Percentiles rank a stretch among this genome's conserved stretches.
Evolutionary conservation across 2,888 invertebrate species (phyloP).

Genomic region (Monoplex corrugatus): DNA sequence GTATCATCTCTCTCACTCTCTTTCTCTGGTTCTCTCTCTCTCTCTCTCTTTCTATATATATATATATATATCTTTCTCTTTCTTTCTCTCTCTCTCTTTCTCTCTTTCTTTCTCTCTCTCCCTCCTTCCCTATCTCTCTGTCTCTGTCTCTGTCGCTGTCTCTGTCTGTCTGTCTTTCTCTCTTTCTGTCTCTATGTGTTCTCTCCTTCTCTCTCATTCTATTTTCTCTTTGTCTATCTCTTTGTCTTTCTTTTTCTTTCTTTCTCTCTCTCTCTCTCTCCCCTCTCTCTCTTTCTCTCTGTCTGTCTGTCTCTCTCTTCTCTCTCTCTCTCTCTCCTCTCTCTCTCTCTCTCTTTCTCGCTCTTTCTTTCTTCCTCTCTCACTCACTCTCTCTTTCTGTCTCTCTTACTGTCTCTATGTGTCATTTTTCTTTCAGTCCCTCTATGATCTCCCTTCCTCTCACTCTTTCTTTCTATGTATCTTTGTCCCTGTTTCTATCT

Average conservation of each 20-base stretch:
- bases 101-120: background rate
- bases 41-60: no score
- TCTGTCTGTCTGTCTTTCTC: background rate
- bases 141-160: no score
- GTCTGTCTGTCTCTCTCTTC: no score
- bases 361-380: background rate
- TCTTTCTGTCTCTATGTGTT: background rate
- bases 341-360: background rate
- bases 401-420: background rate
- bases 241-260: background rate
- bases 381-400: background rate
- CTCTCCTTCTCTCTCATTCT: conserved; percentile 16
- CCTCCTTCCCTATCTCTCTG: background rate
- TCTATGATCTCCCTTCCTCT: background rate
- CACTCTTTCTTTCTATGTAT: background rate
- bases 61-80: background rate
- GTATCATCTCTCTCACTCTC: no score
- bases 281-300: no score
- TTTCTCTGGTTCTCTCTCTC: no score
- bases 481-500: background rate
- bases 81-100: no score
- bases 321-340: no score
- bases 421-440: background rate
- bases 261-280: background rate
- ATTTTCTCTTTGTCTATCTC: background rate